Conservation (phyloP, 2,113 vertebrate genomes). For the Albula glossodonta region DNA sequence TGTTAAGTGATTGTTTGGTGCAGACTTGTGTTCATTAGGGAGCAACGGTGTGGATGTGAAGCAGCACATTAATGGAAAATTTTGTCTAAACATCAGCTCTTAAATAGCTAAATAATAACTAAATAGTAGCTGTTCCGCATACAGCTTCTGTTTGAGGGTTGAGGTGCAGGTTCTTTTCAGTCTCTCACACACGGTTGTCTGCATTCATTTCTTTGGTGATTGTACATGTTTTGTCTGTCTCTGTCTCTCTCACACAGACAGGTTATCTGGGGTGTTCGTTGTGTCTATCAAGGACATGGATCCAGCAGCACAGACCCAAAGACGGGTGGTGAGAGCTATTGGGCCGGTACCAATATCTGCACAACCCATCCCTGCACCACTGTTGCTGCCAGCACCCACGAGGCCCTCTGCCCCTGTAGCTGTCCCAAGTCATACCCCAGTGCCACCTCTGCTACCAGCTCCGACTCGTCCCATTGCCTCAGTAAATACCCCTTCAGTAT, state of each 20-base stretch:
- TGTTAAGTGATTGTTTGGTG: not conserved
- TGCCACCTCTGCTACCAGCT: not conserved
- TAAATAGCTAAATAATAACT: no score
- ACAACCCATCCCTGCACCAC: not conserved
- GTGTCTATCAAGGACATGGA: not conserved
- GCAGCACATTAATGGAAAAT: not conserved
- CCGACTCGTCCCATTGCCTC: not conserved
- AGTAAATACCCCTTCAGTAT: not conserved
- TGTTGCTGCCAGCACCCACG: not conserved
- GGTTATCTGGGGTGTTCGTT: not conserved
- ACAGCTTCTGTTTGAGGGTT: not conserved
- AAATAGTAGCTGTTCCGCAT: not conserved
- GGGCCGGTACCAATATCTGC: not conserved
- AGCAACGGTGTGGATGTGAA: not conserved
- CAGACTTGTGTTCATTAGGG: not conserved
- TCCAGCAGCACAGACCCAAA: not conserved
- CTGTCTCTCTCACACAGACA: not conserved
- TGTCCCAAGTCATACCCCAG: not conserved
- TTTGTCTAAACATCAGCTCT: not conserved
- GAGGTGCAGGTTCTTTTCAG: no score
- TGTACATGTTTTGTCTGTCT: not conserved
- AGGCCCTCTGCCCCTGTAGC: not conserved
- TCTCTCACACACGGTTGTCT: no score
- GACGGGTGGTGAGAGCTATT: not conserved
- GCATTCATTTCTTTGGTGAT: not conserved